Base-by-base conservation (phyloP, 2,888 invertebrate genomes). In the Leucophora obtusa region DNA sequence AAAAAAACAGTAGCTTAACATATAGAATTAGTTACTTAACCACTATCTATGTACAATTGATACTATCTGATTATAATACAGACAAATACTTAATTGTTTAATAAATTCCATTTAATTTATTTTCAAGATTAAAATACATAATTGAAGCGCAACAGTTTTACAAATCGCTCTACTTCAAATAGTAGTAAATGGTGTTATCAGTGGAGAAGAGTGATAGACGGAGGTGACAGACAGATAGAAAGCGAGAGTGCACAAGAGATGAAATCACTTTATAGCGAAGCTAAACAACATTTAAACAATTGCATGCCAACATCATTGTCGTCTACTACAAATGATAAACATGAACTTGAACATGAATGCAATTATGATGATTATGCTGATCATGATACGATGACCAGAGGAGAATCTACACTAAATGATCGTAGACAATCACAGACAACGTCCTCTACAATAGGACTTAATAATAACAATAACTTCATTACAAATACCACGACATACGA, bases 231-330 rank as follows among this genome's bases (percentile, higher is more conserved):
- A 10, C 33, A 47, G 18, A 43, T 14, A 18, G 33, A 35, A 28
- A 65, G 18, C 18, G 33, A 33, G 47, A 21, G 53, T 33, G 18
- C 1, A 86, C 85, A 85, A 84, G 77, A 75, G 69, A 88, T 88
- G 87, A 88, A 87, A 84, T 85, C 87, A 72, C 85, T 88, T 71
- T 88, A 87, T 71, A 85, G 82, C 21, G 89, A 87, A 82, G 85
- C 86, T 24, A 86, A 86, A 82, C 83, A 87, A 76, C 89, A 88
- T 83, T 82, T 88, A 17, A 86, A 85, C 80, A 86, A 85, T 33
- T 87, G 86, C 73, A 85, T 86, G 85, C 83, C 73, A 7, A 53
- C 74, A 21, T 28, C 28, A 28, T 28, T 75, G 15, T 68, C 72
- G n/a, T 59, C 83, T 28, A 35, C 82, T 43, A 56, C 53, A 68